Percentiles rank a stretch among this genome's conserved stretches.
Evolutionary conservation across 2,797 vertebrate genomes (phyloP).

Genomic region (Leptoclinus maculatus): DNA sequence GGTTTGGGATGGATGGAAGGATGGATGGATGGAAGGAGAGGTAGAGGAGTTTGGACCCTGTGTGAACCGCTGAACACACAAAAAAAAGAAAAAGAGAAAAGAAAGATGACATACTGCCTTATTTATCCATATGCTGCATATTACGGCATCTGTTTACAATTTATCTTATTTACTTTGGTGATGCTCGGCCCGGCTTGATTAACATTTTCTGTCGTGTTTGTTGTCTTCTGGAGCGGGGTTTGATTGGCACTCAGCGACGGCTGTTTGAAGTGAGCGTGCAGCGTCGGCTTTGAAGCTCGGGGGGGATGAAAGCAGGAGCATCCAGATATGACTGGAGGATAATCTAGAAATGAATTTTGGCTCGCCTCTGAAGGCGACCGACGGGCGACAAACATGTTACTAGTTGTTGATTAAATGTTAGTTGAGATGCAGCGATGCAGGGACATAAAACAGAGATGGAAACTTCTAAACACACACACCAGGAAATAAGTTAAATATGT

Average conservation of each 20-base stretch:
- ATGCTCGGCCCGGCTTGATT: constrained; percentile 73
- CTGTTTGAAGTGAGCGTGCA: constrained; percentile 77
- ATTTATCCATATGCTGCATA: constrained; percentile 80
- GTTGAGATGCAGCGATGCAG: constrained; percentile 64
- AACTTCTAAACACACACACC: constrained; percentile 60
- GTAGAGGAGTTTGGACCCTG: constrained; percentile 60
- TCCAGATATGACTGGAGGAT: constrained; percentile 80
- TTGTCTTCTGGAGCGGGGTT: constrained; percentile 77
- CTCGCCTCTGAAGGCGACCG: constrained; percentile 71
- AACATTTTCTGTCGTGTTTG: constrained; percentile 81
- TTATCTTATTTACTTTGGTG: constrained; percentile 83
- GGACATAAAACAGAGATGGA: constrained; percentile 54
- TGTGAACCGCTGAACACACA: constrained; percentile 74
- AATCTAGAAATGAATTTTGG: constrained; percentile 75
- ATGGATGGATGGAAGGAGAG: constrained; percentile 33
- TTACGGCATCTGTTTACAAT: constrained; percentile 83
- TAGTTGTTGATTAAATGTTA: constrained; percentile 73
- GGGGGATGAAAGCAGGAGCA: constrained; percentile 73
- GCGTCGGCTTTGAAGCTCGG: constrained; percentile 74
- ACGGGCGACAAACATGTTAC: constrained; percentile 75
- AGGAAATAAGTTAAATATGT: constrained; percentile 69
- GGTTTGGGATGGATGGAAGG: constrained; percentile 17
- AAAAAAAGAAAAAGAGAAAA: constrained; percentile 21
- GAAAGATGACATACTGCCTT: constrained; percentile 74
- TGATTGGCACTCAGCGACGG: constrained; percentile 81